A percentile compares a stretch with the other conserved stretches of the same genome.
Evolutionary conservation across 2,888 invertebrate genomes (phyloP).

Genomic region (Bruchidius siliquastri): DNA sequence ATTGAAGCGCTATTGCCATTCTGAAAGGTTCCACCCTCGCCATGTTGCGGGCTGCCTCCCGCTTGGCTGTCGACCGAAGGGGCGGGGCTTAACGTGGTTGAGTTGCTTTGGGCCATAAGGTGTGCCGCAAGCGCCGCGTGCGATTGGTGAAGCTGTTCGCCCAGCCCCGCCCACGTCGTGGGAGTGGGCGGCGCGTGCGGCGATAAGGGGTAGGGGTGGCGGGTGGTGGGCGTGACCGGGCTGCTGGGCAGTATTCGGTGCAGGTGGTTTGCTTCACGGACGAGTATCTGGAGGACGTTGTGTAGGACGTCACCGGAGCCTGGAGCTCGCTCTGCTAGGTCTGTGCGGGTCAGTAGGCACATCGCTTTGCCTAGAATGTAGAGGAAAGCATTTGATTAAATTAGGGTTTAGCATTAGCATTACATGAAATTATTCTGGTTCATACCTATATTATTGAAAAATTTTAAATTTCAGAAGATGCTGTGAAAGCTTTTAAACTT

Average conservation of each 20-base stretch:
- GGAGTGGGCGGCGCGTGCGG: slow-evolving; percentile 80
- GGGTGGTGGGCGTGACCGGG: slow-evolving; percentile 78
- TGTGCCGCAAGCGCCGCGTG: slow-evolving; percentile 64
- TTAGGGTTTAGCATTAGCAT: too few relatives aligned
- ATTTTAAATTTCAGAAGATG: too few relatives aligned
- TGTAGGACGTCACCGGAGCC: slow-evolving; percentile 91
- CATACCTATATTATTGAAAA: too few relatives aligned
- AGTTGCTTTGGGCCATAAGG: slow-evolving; percentile 72
- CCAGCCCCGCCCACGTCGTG: slow-evolving; percentile 56
- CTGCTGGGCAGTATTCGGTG: slow-evolving; percentile 75
- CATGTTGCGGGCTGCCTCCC: slow-evolving; percentile 72
- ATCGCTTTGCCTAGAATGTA: slow-evolving; percentile 63
- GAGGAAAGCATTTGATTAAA: too few relatives aligned
- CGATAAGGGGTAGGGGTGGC: slow-evolving; percentile 67
- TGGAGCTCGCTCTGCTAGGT: slow-evolving; percentile 87
- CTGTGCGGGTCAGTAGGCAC: slow-evolving; percentile 82
- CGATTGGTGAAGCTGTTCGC: slow-evolving; percentile 39
- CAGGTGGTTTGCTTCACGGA: slow-evolving; percentile 73
- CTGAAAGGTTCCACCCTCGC: slow-evolving; percentile 48
- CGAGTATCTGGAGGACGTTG: slow-evolving; percentile 85
- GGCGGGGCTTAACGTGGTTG: slow-evolving; percentile 85
- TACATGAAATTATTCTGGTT: too few relatives aligned
- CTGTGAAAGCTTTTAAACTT: too few relatives aligned
- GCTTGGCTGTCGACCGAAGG: slow-evolving; percentile 85
- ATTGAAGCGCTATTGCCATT: slow-evolving; percentile 43